Evolutionary conservation across 2,888 invertebrate genomes (phyloP).

Genomic region (Rhamphomyia laevipes): DNA sequence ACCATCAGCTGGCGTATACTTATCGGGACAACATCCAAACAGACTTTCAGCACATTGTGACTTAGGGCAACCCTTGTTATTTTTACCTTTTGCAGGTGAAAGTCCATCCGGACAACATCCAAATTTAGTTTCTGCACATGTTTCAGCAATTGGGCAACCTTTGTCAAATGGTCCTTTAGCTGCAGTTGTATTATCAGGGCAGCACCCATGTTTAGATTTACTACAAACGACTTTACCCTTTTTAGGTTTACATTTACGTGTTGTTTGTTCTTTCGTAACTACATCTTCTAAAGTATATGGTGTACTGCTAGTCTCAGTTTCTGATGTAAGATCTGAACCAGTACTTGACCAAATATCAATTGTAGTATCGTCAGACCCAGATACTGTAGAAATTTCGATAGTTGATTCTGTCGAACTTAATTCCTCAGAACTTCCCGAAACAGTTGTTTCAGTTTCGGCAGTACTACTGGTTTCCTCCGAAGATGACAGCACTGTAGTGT

Average conservation of each 20-base stretch:
- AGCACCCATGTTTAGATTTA: slow-evolving; percentile 65
- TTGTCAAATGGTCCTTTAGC: slow-evolving; percentile 74
- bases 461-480: background rate
- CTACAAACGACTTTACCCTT: slow-evolving; percentile 42
- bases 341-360: slow-evolving; percentile 33
- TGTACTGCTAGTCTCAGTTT: slow-evolving; percentile 42
- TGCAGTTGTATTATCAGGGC: slow-evolving; percentile 62
- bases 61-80: slow-evolving; percentile 63
- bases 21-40: slow-evolving; percentile 81
- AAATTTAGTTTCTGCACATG: slow-evolving; percentile 61
- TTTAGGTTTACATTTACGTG: slow-evolving; percentile 46
- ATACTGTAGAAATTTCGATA: slow-evolving; percentile 3
- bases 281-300: slow-evolving; percentile 43
- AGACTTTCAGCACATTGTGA: slow-evolving; percentile 62
- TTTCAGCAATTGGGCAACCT: slow-evolving; percentile 60
- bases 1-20: slow-evolving; percentile 63
- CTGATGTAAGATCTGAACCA: slow-evolving; percentile 15
- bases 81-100: slow-evolving; percentile 59
- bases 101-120: slow-evolving; percentile 79
- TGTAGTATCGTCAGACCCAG: slow-evolving; percentile 21
- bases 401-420: slow-evolving; percentile 3
- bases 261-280: slow-evolving; percentile 38
- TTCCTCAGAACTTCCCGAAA: slow-evolving; percentile 10
- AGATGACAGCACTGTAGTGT: background rate
- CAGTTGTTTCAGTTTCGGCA: slow-evolving; percentile 5